phyloP scores from a whole-genome alignment of 2,797 vertebrate species.

The Poecilia gillii region DNA sequence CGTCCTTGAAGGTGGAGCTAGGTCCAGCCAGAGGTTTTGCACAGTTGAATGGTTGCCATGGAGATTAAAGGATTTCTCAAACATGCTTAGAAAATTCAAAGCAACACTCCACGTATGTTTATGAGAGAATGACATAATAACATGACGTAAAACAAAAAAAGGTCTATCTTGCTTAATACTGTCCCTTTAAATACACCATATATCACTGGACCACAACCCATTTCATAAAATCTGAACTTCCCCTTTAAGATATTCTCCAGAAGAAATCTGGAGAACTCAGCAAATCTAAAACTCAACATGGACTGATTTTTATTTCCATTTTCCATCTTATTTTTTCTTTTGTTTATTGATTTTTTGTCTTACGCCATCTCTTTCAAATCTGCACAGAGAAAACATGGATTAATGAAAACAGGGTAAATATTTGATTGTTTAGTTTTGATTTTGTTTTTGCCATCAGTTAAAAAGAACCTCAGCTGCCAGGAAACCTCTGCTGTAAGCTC shows the following conservation, averaged over 20 bases:
- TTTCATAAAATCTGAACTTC: not conserved
- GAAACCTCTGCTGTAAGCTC: conserved; percentile 16
- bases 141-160: too few species aligned
- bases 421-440: conserved; percentile 20
- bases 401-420: conserved; percentile 31
- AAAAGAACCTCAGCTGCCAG: conserved; percentile 21
- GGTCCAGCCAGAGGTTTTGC: too few species aligned
- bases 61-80: too few species aligned
- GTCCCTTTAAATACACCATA: too few species aligned
- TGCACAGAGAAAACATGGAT: conserved; percentile 37
- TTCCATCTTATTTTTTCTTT: conserved; percentile 13
- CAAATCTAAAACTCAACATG: not conserved
- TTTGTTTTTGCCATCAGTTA: conserved; percentile 30
- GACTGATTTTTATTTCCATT: conserved; percentile 18
- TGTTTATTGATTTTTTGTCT: not conserved
- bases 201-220: not conserved
- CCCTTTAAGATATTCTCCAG: not conserved
- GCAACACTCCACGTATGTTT: too few species aligned
- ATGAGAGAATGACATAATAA: too few species aligned
- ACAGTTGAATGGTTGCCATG: too few species aligned
- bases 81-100: too few species aligned
- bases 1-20: too few species aligned
- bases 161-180: too few species aligned
- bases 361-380: conserved; percentile 5
- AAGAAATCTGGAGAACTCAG: not conserved